phyloP scores from a whole-genome alignment of 2,888 invertebrate species.

The Tetranychus truncatus region DNA sequence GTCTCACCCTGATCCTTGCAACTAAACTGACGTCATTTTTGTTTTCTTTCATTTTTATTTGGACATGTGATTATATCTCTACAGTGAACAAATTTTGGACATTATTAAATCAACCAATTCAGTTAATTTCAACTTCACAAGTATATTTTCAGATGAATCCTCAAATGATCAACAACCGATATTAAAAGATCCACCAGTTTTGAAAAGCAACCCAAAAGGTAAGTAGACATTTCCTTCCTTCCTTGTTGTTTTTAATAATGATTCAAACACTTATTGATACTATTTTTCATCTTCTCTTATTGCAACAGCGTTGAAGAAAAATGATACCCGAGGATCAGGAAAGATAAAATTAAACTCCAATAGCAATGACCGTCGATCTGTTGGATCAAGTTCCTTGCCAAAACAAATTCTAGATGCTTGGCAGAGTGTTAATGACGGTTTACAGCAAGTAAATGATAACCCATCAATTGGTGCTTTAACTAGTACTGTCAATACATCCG shows the following conservation, averaged over 20 bases:
- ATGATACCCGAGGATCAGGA: neutral
- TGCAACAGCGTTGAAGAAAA: neutral
- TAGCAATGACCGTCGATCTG: neutral
- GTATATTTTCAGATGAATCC: slow-evolving; percentile 27
- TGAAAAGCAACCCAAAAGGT: neutral
- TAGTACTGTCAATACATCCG: neutral
- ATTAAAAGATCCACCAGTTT: slow-evolving; percentile 13
- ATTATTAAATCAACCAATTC: slow-evolving; percentile 25
- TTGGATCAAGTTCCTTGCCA: neutral
- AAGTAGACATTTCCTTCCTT: neutral
- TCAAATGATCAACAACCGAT: slow-evolving; percentile 26
- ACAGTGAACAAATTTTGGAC: slow-evolving; percentile 26
- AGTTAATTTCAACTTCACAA: slow-evolving; percentile 26
- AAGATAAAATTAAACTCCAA: neutral
- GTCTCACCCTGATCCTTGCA: no score
- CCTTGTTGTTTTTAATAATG: no score
- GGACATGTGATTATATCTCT: neutral
- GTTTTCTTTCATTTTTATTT: no score
- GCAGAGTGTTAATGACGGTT: neutral
- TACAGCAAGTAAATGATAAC: neutral
- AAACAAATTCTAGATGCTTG: neutral
- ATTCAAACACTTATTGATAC: no score
- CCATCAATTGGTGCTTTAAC: neutral
- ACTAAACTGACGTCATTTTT: no score
- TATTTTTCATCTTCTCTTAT: no score